Conservation (phyloP, 2,888 invertebrate species). For the Sesia bembeciformis region DNA sequence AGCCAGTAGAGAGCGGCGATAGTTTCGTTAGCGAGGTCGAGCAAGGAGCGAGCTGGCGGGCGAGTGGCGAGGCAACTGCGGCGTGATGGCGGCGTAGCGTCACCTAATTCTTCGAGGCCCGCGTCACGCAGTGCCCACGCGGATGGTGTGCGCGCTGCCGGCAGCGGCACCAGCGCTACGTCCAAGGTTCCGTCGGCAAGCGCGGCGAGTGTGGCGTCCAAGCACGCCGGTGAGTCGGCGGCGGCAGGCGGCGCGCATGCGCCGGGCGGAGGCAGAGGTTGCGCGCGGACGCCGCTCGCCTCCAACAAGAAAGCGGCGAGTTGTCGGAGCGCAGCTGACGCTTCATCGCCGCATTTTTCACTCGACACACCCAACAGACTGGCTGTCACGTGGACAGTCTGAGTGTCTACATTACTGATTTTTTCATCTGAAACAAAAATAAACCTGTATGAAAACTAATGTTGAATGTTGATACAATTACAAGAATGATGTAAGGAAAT, state of each 20-base stretch:
- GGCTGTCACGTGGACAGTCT: background rate
- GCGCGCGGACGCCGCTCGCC: constrained; percentile 20
- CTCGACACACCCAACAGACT: background rate
- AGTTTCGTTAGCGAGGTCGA: constrained; percentile 31
- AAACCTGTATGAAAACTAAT: no score
- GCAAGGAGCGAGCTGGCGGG: constrained; percentile 31
- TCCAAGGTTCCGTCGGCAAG: constrained; percentile 18
- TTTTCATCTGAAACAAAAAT: no score
- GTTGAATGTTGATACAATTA: no score
- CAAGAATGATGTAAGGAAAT: no score
- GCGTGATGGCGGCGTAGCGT: constrained; percentile 33
- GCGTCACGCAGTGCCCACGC: constrained; percentile 31
- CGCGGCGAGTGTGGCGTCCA: constrained; percentile 16
- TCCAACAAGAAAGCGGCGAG: constrained; percentile 30
- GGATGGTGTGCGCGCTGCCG: constrained; percentile 23
- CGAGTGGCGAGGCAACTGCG: constrained; percentile 31
- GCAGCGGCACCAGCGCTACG: constrained; percentile 28
- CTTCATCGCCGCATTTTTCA: background rate
- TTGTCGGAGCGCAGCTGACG: constrained; percentile 23
- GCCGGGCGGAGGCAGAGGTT: constrained; percentile 14
- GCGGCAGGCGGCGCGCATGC: constrained; percentile 8
- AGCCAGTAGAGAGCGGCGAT: constrained; percentile 23
- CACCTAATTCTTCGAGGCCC: constrained; percentile 41
- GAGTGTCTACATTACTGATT: background rate
- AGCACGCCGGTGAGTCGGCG: constrained; percentile 15